phyloP scores from a whole-genome alignment of 2,888 invertebrate species.

The Uropetala carovei region DNA sequence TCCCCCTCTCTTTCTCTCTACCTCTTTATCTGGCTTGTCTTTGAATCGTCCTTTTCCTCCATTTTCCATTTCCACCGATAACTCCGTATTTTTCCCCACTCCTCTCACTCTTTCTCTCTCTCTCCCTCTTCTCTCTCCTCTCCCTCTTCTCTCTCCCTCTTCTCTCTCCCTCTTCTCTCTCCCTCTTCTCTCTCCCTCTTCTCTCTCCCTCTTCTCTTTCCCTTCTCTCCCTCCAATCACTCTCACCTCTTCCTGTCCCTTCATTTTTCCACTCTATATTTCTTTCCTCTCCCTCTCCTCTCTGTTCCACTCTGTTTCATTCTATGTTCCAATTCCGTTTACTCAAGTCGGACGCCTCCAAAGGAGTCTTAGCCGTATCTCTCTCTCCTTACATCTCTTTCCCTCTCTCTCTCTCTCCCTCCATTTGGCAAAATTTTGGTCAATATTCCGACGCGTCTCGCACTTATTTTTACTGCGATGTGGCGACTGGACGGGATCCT shows the following conservation, averaged over 20 bases:
- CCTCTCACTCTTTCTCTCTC: too few relatives aligned
- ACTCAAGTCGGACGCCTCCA: too few relatives aligned
- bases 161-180: too few relatives aligned
- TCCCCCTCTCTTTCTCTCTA: background rate
- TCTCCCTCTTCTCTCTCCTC: too few relatives aligned
- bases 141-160: too few relatives aligned
- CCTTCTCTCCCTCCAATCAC: background rate
- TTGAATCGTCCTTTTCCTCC: too few relatives aligned
- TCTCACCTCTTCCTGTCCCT: background rate
- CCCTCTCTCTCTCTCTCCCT: background rate
- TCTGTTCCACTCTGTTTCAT: too few relatives aligned
- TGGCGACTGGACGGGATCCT: background rate
- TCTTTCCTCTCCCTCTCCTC: background rate
- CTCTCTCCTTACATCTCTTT: background rate
- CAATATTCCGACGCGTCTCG: constrained; percentile 21
- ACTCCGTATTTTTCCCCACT: too few relatives aligned
- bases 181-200: too few relatives aligned
- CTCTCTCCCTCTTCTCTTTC: background rate
- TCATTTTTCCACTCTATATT: background rate
- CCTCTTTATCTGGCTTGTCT: too few relatives aligned
- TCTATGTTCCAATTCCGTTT: too few relatives aligned
- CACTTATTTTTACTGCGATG: background rate
- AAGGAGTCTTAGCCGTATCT: background rate
- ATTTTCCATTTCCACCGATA: too few relatives aligned
- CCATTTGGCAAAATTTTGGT: background rate